Evolutionary conservation across 92 coral and sea anemone genomes (phyloP), one percentile per base, ranked within the genome.

Genomic region (Galaxea fascicularis): DNA sequence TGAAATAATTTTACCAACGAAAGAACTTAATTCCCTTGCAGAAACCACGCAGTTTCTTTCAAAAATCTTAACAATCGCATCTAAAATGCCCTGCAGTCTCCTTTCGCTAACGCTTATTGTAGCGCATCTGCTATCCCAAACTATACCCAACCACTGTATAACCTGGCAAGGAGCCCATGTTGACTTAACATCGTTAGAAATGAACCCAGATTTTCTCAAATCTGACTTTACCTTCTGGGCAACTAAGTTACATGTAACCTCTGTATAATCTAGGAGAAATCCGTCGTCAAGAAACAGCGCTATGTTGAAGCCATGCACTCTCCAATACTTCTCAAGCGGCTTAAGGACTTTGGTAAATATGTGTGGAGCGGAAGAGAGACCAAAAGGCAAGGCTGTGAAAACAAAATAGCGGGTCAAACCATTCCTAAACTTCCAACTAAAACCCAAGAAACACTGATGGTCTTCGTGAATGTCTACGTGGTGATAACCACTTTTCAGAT

Each of bases 351-450:
- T 88, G 49, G 88, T 88, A 60, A 88, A 88, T 41, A 88, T 71
- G 74, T 72, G 68, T 20, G 73, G 88, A 22, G 91, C 91, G 16
- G 91, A 56, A 30, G 88, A 74, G 10, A 88, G 52, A 16, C 88
- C 88, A 62, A 88, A 88, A 12, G 91, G 88, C 54, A 88, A 71
- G 45, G 82, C 91, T 14, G 88, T 80, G 63, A 88, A 88, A 44
- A 82, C 91, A 45, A 46, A 82, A 46, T 13, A 73, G 52, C 65
- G 77, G 28, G 57, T 60, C 25, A 39, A n/a, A 63, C 57, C 31
- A 80, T 44, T 54, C 72, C 72, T 44, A 41, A 26, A 73, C 62
- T 62, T 41, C 86, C 80, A 87, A 39, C 80, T 49, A 86, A 86
- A 86, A 30, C 86, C 86, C 30, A 88, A 63, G 63, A 56, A 88